Percentiles rank a stretch among this genome's conserved stretches.
Conservation (phyloP, 2,113 vertebrate genomes). For the Aix galericulata region DNA sequence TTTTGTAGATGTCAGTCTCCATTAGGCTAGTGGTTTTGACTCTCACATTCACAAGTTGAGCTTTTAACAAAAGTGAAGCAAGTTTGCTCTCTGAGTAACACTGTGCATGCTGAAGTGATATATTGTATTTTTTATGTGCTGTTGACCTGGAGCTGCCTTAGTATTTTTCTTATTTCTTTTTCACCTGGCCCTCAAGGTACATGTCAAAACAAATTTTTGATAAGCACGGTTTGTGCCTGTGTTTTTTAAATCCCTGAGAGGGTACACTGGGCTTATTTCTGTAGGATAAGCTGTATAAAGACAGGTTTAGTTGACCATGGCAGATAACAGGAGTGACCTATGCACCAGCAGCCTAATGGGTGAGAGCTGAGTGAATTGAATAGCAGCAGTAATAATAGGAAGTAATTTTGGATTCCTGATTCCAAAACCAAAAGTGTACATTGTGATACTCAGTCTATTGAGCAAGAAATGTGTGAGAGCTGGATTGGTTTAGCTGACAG, state of each 20-base stretch:
- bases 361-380: background rate
- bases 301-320: background rate
- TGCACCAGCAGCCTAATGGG: background rate
- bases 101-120: background rate
- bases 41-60: background rate
- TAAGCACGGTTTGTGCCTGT: accelerated
- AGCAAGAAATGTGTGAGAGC: background rate
- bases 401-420: background rate
- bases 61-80: background rate
- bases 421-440: background rate
- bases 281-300: background rate
- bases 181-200: background rate
- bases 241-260: background rate
- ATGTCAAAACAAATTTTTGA: background rate
- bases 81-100: background rate
- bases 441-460: background rate
- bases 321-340: background rate
- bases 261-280: background rate
- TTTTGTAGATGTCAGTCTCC: background rate
- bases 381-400: background rate
- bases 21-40: background rate
- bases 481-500: background rate
- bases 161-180: background rate
- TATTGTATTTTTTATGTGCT: background rate
- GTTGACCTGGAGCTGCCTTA: background rate